Evolutionary conservation across 1,140 invertebrate species (phyloP), one percentile per base, ranked within the genome.

Genomic region (Solenopsis invicta): DNA sequence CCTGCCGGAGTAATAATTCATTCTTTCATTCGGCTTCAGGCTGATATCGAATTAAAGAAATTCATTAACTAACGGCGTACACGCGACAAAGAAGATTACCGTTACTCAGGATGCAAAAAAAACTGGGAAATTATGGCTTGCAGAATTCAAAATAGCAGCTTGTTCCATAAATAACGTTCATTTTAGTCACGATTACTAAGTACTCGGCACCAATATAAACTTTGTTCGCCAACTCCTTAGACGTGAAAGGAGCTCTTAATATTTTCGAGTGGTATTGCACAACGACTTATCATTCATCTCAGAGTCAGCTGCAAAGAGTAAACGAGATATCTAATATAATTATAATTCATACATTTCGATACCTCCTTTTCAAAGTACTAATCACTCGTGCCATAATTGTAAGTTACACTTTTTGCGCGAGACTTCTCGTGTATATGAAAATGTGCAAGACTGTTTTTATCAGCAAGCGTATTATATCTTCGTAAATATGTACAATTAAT

Each of bases 11-110:
- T 56, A 81, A 86, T 89, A 89, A 90, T 87, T 90, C 48, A 62
- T 82, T 41, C 24, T 62, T 72, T 41, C 78, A 86, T 87, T 67
- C 50, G 56, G 41, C 45, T 54, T 50, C 77, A 72, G 82, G 85
- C 45, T 90, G 89, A 89, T 75, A 86, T 89, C 88, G 85, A 90
- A 87, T 89, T 89, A 88, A 76, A 89, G 88, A 88, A 88, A 89
- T 88, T 88, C 86, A 66, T 87, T 87, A 75, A 74, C 37, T 76
- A 78, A 78, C 59, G 41, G 61, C 16, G 82, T 41, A 61, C 69
- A 61, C 56, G 56, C 80, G 69, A 84, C 80, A 84, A 84, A 84
- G 80, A 50, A 61, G n/a, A 74, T 61, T 75, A 84, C 69, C 69
- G 80, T 84, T 84, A 75, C 54, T 61, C 41, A 18, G 34, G 41